Evolutionary conservation across 2,797 vertebrate genomes (phyloP).

Genomic region (Numenius phaeopus): DNA sequence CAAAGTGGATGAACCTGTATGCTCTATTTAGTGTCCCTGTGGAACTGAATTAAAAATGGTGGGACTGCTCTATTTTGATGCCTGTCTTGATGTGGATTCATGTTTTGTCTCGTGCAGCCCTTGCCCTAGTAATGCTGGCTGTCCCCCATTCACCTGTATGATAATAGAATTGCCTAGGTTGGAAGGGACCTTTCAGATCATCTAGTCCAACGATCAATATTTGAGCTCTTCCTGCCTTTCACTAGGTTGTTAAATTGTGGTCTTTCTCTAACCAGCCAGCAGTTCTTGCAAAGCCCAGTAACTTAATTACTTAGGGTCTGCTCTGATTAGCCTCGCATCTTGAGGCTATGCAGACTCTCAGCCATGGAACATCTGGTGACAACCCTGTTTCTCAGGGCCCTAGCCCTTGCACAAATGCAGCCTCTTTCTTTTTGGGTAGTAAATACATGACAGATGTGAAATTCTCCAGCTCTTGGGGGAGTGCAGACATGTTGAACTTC

Average conservation of each 20-base stretch:
- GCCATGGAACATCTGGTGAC: conserved; percentile 23
- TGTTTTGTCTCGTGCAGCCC: neutral
- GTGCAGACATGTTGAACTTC: neutral
- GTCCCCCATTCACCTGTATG: neutral
- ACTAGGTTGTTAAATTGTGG: neutral
- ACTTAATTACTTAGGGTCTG: conserved; percentile 39
- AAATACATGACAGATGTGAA: conserved; percentile 35
- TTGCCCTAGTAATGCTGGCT: neutral
- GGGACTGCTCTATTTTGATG: neutral
- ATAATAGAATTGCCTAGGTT: too few relatives aligned
- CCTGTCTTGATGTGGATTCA: neutral
- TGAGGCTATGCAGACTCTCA: neutral
- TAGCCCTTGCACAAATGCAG: neutral
- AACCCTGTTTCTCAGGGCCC: neutral
- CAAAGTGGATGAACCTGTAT: neutral
- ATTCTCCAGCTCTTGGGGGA: conserved; percentile 3
- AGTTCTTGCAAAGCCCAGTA: neutral
- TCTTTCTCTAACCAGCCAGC: neutral
- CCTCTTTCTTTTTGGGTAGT: neutral
- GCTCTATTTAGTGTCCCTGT: neutral
- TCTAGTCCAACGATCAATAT: too few relatives aligned
- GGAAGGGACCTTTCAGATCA: too few relatives aligned
- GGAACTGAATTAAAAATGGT: neutral
- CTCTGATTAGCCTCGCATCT: conserved; percentile 10
- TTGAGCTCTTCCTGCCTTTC: neutral